phyloP scores from a whole-genome alignment of 2,888 invertebrate genomes.

The Steromphala cineraria region DNA sequence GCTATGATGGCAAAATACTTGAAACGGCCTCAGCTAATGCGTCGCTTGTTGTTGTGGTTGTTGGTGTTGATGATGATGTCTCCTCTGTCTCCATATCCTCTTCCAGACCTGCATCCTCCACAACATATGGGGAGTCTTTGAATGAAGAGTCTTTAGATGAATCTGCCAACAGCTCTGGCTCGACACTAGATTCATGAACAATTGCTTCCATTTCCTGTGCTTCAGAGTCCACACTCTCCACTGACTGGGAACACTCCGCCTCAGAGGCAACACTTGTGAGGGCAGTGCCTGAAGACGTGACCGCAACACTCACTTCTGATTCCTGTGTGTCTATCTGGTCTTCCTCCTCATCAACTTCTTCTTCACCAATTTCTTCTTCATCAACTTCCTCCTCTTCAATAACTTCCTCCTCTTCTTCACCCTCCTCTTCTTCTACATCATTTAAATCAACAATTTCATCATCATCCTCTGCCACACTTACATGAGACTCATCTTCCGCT shows the following conservation, averaged over 20 bases:
- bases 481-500: neutral
- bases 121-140: neutral
- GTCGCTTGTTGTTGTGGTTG: too few relatives aligned
- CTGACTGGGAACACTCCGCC: neutral
- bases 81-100: neutral
- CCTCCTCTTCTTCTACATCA: neutral
- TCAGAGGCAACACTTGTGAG: neutral
- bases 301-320: neutral
- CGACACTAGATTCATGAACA: neutral
- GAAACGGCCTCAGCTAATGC: neutral
- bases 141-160: neutral
- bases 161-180: neutral
- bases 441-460: constrained; percentile 12
- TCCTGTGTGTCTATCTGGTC: neutral
- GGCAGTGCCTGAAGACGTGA: neutral
- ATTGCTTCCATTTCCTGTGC: neutral
- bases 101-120: neutral
- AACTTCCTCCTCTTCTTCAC: neutral
- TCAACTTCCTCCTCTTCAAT: constrained; percentile 16
- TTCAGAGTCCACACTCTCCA: neutral
- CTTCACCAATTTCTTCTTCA: constrained; percentile 1
- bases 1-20: neutral
- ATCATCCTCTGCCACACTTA: constrained; percentile 4
- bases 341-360: constrained; percentile 13
- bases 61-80: neutral